phyloP scores from a whole-genome alignment of 2,797 vertebrate species.

The Nyctibius grandis region DNA sequence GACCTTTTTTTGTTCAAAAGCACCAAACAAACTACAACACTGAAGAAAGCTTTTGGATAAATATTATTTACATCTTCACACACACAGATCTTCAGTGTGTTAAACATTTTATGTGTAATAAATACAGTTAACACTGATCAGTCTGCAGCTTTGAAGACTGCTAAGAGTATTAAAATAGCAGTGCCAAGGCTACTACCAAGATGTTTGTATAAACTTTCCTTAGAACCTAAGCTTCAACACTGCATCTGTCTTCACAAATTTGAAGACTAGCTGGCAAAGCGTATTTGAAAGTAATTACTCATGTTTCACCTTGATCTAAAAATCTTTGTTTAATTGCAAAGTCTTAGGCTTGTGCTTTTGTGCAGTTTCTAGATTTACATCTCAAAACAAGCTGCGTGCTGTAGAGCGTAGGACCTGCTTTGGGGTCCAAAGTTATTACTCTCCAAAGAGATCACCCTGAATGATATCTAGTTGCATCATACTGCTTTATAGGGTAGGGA shows the following conservation, averaged over 20 bases:
- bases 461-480: neutral
- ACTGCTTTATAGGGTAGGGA: neutral
- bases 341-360: neutral
- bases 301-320: neutral
- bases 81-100: neutral
- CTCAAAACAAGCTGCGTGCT: neutral
- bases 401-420: accelerated
- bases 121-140: neutral
- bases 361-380: neutral
- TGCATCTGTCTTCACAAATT: neutral
- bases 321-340: neutral
- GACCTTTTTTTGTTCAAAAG: neutral
- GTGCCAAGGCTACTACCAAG: neutral
- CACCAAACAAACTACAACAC: neutral
- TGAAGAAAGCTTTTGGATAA: neutral
- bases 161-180: neutral
- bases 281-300: neutral
- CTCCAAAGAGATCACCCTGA: neutral
- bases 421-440: neutral
- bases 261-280: neutral
- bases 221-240: neutral
- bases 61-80: no score
- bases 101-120: slow-evolving; percentile 4
- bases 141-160: neutral
- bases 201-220: neutral